Conservation (phyloP, 2,113 vertebrate species). For the Psittacara wagleri region DNA sequence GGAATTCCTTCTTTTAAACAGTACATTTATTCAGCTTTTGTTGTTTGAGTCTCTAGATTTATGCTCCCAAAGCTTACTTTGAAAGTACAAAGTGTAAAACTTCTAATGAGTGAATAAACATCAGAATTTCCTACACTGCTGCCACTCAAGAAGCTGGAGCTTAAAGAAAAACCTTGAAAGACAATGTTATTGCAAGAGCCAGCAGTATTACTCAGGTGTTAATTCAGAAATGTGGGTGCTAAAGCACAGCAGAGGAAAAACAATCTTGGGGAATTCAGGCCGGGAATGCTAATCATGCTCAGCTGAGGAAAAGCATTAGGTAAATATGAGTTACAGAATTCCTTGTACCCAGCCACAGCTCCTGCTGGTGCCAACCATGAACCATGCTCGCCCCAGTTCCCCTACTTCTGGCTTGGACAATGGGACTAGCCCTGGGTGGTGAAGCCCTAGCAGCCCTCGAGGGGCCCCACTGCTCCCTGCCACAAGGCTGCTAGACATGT, state of each 20-base stretch:
- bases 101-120: not conserved
- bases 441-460: not conserved
- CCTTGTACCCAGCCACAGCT: not conserved
- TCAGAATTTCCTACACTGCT: not conserved
- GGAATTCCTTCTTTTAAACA: not conserved
- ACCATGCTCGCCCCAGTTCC: rapidly evolving
- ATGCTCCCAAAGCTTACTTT: not conserved
- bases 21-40: not conserved
- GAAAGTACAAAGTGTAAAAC: not conserved
- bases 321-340: not conserved
- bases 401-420: not conserved
- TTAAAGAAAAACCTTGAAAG: not conserved
- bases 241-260: not conserved
- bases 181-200: rapidly evolving
- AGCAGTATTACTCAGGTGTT: not conserved
- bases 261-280: not conserved
- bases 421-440: not conserved
- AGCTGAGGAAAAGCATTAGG: not conserved
- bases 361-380: not conserved
- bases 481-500: not conserved
- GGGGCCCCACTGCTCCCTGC: not conserved
- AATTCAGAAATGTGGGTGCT: not conserved
- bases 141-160: not conserved
- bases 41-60: not conserved
- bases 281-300: rapidly evolving